Percentiles rank a stretch among this genome's conserved stretches.
These are phyloP conservation scores for Sinocyclocheilus anshuiensis DNA, from an alignment of 2,113 vertebrate genomes.

Conservation along the genomic window DNA sequence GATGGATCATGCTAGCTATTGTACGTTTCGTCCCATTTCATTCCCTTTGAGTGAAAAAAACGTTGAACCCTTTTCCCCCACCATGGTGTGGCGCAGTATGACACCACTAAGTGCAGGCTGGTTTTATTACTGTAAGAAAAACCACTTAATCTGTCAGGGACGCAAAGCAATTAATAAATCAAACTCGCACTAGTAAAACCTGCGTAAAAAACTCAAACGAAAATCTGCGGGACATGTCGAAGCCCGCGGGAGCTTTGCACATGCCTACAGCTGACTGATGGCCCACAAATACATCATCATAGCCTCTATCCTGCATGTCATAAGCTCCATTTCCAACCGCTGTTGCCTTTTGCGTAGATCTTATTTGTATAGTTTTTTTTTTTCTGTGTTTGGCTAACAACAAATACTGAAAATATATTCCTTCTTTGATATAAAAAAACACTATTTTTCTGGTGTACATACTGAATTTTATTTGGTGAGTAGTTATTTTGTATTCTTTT, in stretches of 20 bases:
- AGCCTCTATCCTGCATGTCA: conserved; percentile 52
- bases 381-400: conserved; percentile 32
- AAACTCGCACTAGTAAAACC: conserved; percentile 61
- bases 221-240: conserved; percentile 61
- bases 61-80: conserved; percentile 49
- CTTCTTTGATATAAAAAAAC: conserved; percentile 69
- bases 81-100: conserved; percentile 12
- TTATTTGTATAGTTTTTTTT: conserved; percentile 58
- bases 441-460: conserved; percentile 76
- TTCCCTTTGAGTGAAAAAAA: conserved; percentile 27
- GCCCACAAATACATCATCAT: conserved; percentile 57
- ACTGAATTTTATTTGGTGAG: conserved; percentile 68
- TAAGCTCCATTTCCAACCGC: conserved; percentile 37
- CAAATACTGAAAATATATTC: conserved; percentile 51
- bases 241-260: conserved; percentile 60
- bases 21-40: conserved; percentile 2
- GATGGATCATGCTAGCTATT: conserved; percentile 36
- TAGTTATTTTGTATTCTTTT: conserved; percentile 61
- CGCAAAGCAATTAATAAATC: conserved; percentile 67
- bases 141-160: conserved; percentile 68
- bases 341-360: conserved; percentile 49
- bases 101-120: conserved; percentile 35
- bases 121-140: conserved; percentile 62
- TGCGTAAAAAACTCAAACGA: conserved; percentile 38
- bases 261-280: conserved; percentile 52